phyloP scores from a whole-genome alignment of 1,140 invertebrate species.

The Tetragnatha versicolor region DNA sequence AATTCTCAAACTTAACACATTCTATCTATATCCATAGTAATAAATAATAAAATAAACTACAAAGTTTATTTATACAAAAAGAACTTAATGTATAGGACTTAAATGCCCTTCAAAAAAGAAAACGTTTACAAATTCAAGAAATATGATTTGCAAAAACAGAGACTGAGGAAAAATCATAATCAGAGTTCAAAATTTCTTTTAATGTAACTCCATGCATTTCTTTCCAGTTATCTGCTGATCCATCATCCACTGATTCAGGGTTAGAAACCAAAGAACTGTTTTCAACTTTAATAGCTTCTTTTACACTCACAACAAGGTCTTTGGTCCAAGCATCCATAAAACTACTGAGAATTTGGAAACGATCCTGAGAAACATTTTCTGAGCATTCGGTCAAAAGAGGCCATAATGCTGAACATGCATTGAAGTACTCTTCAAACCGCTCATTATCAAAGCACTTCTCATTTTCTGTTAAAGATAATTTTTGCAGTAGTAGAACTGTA shows the following conservation, averaged over 20 bases:
- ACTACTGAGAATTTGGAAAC: neutral
- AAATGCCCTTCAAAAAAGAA: too few relatives aligned
- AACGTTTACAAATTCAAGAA: too few relatives aligned
- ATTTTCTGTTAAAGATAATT: neutral
- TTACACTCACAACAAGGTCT: conserved; percentile 3
- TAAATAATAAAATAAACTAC: neutral
- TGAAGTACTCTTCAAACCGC: conserved; percentile 2
- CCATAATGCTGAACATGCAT: neutral
- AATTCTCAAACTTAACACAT: too few relatives aligned
- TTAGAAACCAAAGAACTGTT: neutral
- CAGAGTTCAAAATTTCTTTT: conserved; percentile 11
- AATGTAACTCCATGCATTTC: conserved; percentile 30
- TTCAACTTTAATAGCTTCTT: neutral
- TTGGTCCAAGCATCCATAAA: neutral
- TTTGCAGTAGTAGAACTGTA: neutral
- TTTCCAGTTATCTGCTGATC: conserved; percentile 12
- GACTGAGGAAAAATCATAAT: conserved; percentile 20
- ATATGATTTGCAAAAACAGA: neutral
- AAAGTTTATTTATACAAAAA: neutral
- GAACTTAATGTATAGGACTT: too few relatives aligned
- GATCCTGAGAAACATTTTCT: conserved; percentile 14
- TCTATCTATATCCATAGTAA: too few relatives aligned
- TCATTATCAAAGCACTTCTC: neutral
- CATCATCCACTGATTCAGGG: neutral
- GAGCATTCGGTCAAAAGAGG: neutral